These are phyloP conservation scores for Odontamblyopus lacepedii DNA, from an alignment of 2,797 vertebrate species.

Conservation along the genomic window DNA sequence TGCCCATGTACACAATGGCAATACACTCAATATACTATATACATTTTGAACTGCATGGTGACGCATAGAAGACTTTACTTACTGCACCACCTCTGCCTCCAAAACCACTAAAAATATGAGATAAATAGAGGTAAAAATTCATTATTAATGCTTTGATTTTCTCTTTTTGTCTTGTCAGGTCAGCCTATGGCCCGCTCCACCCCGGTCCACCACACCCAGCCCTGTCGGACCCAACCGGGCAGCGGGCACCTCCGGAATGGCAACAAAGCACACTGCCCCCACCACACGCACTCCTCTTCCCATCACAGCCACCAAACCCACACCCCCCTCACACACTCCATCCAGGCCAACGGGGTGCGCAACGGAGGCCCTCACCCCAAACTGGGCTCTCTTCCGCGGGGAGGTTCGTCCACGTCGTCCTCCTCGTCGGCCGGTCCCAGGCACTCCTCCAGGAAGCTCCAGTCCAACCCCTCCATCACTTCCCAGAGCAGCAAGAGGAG, in stretches of 20 bases:
- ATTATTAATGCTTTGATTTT: neutral
- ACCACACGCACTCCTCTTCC: slow-evolving; percentile 41
- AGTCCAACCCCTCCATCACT: slow-evolving; percentile 88
- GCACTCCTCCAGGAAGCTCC: slow-evolving; percentile 82
- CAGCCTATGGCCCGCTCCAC: slow-evolving; percentile 83
- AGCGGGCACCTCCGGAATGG: slow-evolving; percentile 77
- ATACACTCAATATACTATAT: too few relatives aligned
- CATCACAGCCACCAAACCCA: slow-evolving; percentile 63
- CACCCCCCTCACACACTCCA: slow-evolving; percentile 51
- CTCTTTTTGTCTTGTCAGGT: slow-evolving; percentile 66
- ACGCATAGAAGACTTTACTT: too few relatives aligned
- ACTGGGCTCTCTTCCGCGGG: slow-evolving; percentile 69
- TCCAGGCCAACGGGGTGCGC: slow-evolving; percentile 69
- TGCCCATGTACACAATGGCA: too few relatives aligned
- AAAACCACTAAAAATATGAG: too few relatives aligned
- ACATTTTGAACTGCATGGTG: too few relatives aligned
- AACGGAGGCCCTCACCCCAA: slow-evolving; percentile 71
- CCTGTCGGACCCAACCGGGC: slow-evolving; percentile 73
- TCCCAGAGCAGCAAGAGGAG: slow-evolving; percentile 93
- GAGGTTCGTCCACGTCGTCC: slow-evolving; percentile 75
- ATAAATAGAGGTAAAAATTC: too few relatives aligned
- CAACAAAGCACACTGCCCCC: slow-evolving; percentile 67
- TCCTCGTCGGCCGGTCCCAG: slow-evolving; percentile 75
- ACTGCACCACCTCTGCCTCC: too few relatives aligned
- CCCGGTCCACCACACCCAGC: slow-evolving; percentile 57